phyloP scores from a whole-genome alignment of 2,888 invertebrate genomes.

The Ferdinandea cuprea region DNA sequence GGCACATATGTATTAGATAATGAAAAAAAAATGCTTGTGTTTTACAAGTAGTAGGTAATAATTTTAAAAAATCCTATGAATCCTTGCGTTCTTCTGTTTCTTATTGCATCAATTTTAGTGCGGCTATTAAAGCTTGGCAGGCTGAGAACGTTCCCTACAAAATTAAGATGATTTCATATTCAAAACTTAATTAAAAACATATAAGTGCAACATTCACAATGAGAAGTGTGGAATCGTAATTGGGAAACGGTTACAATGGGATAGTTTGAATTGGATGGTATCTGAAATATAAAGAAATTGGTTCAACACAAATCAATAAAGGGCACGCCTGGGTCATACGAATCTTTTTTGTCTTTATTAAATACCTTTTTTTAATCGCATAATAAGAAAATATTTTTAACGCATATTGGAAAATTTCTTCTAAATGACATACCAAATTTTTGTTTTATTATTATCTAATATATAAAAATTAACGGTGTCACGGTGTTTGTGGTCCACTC shows the following conservation, averaged over 20 bases:
- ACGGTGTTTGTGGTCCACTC: no score
- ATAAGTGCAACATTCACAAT: conserved; percentile 36
- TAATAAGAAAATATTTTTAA: no score
- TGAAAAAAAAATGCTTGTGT: conserved; percentile 38
- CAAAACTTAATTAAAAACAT: conserved; percentile 36
- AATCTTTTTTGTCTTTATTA: no score
- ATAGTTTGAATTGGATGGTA: conserved; percentile 76
- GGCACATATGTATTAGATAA: conserved; percentile 37
- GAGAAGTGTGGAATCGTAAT: conserved; percentile 7
- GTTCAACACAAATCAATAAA: conserved; percentile 19
- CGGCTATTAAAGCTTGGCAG: conserved; percentile 58
- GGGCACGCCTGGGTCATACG: no score
- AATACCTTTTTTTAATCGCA: no score
- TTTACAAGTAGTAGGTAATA: conserved; percentile 30
- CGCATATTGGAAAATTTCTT: no score
- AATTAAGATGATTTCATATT: conserved; percentile 58
- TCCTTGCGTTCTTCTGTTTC: conserved; percentile 44
- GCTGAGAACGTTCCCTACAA: conserved; percentile 61
- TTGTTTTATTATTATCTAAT: no score
- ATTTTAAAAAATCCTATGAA: conserved; percentile 35
- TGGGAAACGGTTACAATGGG: conserved; percentile 68
- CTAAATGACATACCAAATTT: no score
- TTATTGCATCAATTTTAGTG: conserved; percentile 42
- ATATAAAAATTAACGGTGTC: no score
- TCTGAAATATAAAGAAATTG: conserved; percentile 59